Evolutionary conservation across 2,888 invertebrate species (phyloP).

Genomic region (Sipha maydis): DNA sequence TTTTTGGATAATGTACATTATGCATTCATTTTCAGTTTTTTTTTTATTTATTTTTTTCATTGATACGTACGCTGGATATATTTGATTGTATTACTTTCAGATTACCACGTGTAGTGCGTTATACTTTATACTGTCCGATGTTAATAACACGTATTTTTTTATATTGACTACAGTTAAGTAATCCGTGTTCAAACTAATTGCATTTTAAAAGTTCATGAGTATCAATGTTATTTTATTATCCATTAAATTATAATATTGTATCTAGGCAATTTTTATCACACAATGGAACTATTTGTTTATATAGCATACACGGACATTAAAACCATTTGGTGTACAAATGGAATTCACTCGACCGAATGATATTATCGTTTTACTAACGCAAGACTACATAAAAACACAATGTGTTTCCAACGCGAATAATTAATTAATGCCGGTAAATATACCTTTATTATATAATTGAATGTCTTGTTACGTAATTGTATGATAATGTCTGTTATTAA

Average conservation of each 20-base stretch:
- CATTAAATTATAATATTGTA: neutral
- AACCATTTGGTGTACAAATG: constrained; percentile 1
- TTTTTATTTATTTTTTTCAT: too few relatives aligned
- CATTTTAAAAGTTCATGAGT: neutral
- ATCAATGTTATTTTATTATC: neutral
- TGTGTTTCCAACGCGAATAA: neutral
- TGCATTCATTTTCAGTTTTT: too few relatives aligned
- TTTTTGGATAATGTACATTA: too few relatives aligned
- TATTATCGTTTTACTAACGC: neutral
- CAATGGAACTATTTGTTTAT: neutral
- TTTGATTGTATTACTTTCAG: too few relatives aligned
- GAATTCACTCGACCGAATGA: neutral
- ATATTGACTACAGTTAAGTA: neutral
- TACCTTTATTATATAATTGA: neutral
- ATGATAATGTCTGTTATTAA: neutral
- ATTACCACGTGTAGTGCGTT: too few relatives aligned
- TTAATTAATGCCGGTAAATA: neutral
- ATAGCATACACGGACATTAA: neutral
- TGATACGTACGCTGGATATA: too few relatives aligned
- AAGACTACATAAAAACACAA: neutral
- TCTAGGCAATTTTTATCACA: neutral
- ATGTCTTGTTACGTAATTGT: neutral
- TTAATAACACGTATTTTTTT: neutral
- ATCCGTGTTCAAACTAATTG: neutral
- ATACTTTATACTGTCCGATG: too few relatives aligned